Evolutionary conservation across 2,797 vertebrate species (phyloP).

Genomic region (Thalassophryne amazonica): DNA sequence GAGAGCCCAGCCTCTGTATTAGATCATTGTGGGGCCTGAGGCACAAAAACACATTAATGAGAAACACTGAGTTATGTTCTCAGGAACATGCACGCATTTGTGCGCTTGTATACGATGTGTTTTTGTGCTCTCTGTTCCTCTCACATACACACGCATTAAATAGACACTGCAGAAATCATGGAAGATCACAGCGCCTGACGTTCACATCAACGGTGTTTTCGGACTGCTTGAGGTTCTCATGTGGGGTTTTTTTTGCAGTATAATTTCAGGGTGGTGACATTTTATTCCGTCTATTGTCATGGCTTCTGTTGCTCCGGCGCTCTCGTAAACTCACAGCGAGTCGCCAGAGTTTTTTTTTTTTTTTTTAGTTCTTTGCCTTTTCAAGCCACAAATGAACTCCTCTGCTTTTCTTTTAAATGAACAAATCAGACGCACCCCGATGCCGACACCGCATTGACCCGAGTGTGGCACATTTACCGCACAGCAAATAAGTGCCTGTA

Average conservation of each 20-base stretch:
- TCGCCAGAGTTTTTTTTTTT: slow-evolving; percentile 9
- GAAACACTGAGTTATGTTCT: slow-evolving; percentile 34
- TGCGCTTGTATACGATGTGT: neutral
- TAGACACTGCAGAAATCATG: neutral
- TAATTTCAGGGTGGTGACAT: neutral
- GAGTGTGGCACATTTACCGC: slow-evolving; percentile 36
- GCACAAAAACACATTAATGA: slow-evolving; percentile 45
- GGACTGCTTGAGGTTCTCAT: slow-evolving; percentile 12
- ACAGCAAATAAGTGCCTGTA: slow-evolving; percentile 37
- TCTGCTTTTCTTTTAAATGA: slow-evolving; percentile 9
- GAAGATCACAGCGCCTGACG: neutral
- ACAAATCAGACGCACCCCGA: slow-evolving; percentile 45
- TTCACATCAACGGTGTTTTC: slow-evolving; percentile 2
- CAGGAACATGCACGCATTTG: neutral
- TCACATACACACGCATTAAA: neutral
- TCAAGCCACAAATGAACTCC: neutral
- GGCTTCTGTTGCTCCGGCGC: slow-evolving; percentile 1
- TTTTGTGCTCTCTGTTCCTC: slow-evolving; percentile 7
- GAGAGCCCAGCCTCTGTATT: slow-evolving; percentile 55
- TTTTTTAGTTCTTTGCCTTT: slow-evolving; percentile 27
- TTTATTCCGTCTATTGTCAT: slow-evolving; percentile 2
- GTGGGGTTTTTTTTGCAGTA: slow-evolving; percentile 13
- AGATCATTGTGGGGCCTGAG: slow-evolving; percentile 49
- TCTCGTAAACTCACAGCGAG: slow-evolving; percentile 5
- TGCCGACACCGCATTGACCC: slow-evolving; percentile 57